Evolutionary conservation across 92 coral and sea anemone species (phyloP).

Genomic region (Porites cylindrica): DNA sequence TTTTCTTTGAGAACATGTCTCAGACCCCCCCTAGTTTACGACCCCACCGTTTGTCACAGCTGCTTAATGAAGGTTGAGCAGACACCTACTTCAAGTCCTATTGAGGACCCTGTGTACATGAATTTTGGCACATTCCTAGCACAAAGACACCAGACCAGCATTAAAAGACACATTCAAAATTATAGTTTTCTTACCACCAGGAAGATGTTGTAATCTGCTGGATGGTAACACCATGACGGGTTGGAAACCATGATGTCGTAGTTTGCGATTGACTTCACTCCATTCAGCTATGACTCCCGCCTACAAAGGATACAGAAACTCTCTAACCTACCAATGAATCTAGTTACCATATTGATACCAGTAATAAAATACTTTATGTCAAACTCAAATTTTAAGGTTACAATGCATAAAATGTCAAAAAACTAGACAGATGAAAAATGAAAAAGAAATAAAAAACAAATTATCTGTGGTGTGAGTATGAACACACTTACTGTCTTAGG

Average conservation of each 20-base stretch:
- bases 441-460: too few relatives aligned
- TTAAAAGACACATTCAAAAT: background rate
- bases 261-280: constrained; percentile 86
- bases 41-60: background rate
- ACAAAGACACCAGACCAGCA: background rate
- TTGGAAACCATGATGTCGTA: constrained; percentile 96
- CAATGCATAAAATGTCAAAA: too few relatives aligned
- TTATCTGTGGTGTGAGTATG: too few relatives aligned
- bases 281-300: constrained; percentile 90
- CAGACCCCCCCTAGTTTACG: background rate
- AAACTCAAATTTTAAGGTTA: too few relatives aligned
- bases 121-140: too few relatives aligned
- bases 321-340: too few relatives aligned
- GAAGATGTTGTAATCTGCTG: constrained; percentile 66
- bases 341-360: too few relatives aligned
- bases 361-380: too few relatives aligned
- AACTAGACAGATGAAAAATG: too few relatives aligned
- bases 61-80: background rate
- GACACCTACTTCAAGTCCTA: background rate
- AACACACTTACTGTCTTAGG: constrained; percentile 23
- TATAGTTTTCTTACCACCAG: constrained; percentile 27
- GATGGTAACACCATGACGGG: constrained; percentile 91
- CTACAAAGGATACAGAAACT: constrained; percentile 30
- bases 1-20: background rate
- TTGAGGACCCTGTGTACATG: background rate